A percentile compares a stretch with the other conserved stretches of the same genome.
phyloP scores from a whole-genome alignment of 1,140 invertebrate species.

The Mya arenaria region DNA sequence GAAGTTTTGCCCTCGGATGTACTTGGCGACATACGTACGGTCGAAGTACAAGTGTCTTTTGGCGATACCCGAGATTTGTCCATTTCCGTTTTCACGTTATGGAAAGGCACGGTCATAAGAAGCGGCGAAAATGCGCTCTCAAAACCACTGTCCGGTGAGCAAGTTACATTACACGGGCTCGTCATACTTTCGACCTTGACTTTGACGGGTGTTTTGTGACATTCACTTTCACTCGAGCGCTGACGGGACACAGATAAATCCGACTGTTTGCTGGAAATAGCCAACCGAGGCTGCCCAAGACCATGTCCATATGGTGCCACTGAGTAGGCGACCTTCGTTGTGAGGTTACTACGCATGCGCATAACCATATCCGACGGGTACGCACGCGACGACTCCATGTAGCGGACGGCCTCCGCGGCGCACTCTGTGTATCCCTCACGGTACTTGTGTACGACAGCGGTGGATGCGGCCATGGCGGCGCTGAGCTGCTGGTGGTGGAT shows the following conservation, averaged over 20 bases:
- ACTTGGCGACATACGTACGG: no score
- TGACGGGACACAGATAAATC: neutral
- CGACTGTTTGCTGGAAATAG: neutral
- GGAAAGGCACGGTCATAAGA: conserved; percentile 24
- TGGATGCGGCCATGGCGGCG: conserved; percentile 88
- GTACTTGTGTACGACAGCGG: conserved; percentile 91
- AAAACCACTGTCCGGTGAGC: conserved; percentile 38
- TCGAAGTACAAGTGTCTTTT: neutral
- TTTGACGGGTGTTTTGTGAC: conserved; percentile 23
- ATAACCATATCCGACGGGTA: conserved; percentile 41
- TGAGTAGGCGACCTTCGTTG: neutral
- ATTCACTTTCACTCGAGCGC: neutral
- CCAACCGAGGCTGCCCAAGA: neutral
- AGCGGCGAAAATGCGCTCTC: conserved; percentile 38
- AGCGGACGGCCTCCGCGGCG: conserved; percentile 91
- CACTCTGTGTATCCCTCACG: conserved; percentile 94
- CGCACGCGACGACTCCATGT: conserved; percentile 89
- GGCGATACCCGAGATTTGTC: neutral
- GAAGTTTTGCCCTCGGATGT: conserved; percentile 11
- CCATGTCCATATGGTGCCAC: no score
- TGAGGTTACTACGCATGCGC: conserved; percentile 31
- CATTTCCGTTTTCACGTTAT: neutral
- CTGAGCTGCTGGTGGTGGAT: conserved; percentile 61
- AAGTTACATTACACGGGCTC: conserved; percentile 2
- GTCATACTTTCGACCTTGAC: conserved; percentile 40